Base-by-base conservation (phyloP, 2,113 vertebrate genomes). In the Orcinus orca region DNA sequence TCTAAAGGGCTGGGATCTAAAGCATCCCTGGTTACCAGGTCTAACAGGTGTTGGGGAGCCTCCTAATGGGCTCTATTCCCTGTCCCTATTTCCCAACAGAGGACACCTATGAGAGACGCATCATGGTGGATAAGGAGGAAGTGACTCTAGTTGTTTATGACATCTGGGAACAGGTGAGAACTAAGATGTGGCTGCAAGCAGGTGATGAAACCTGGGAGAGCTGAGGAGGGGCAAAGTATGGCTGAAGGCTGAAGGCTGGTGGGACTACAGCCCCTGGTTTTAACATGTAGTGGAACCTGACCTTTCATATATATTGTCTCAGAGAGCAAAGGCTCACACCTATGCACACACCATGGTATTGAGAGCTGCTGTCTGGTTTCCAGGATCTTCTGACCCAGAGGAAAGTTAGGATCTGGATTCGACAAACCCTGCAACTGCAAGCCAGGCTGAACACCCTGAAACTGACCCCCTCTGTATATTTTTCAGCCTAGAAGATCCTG, bases 131-230 rank as follows among this genome's bases (percentile, higher is more conserved):
- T 96, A 99, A 99, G 6, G 99, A 99, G 97, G 99, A 99, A 86
- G 99, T 99, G 94, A 98, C 98, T 97, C 98, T 99, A 95, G 97
- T 99, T 97, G 98, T 99, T 96, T 99, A 99, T 97, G 99, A 99
- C 98, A 99, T 99, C 98, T 99, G 99, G 99, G 99, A 99, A 98
- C 99, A 99, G 99, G 99, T 99, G 71, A 98, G 98, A 97, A 92
- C 36, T 82, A 47, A 90, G 79, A 82, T 41, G 50, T 76, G 62
- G 12, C 68, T 90, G 53, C 21, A 62, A 58, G 58, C 20, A 47
- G 26, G n/a, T 86, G 58, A 65, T n/a, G 47, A 67, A 67, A 82
- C 36, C 62, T 83, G 55, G 53, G 55, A 93, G 44, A 92, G 33
- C 76, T 80, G n/a, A 86, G 68, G 33, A 87, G 60, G 20, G 74